Base-by-base conservation (phyloP, 2,888 invertebrate species). In the Synergus umbraculus region DNA sequence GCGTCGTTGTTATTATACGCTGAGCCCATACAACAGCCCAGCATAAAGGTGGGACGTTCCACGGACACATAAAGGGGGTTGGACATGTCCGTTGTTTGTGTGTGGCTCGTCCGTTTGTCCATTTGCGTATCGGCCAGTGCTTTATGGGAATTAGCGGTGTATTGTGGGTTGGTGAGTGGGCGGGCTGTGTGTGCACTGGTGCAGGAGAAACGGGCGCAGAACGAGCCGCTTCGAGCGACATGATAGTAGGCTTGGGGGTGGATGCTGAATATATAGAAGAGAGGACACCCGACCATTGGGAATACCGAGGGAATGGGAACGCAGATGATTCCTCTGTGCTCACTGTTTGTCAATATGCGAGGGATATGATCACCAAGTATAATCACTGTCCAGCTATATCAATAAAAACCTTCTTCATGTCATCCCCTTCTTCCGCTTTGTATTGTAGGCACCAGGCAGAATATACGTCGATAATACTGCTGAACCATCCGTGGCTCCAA, bases 71-170 rank as follows among this genome's bases (percentile, higher is more conserved):
- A 73, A 69, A 73, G 86, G 85, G 84, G 85, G 84, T 84, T 82
- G 85, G 85, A 77, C 49, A 73, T 67, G 37, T 43, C 67, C 41
- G 64, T 64, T 76, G 77, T 81, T 81, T 54, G 82, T 79, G 80
- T 73, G 76, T 76, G 83, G 82, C 81, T 73, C 76, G 87, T 85
- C 87, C 88, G 88, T 91, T 90, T 91, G 90, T 91, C 90, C 91
- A 91, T 91, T 91, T 91, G 90, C 90, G 90, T 90, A 89, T 88
- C 89, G 87, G 86, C 79, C 85, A 86, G 86, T 87, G 91, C 90
- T 92, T 91, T 91, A 91, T 91, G 88, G 90, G 90, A 91, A 90
- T 91, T 91, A 91, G 90, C 90, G 89, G 89, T 87, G 90, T 86
- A 91, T 91, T 91, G 91, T 91, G 90, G 91, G 90, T 87, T 88